Evolutionary conservation across 1,140 invertebrate genomes (phyloP).

Genomic region (Heliconius himera): DNA sequence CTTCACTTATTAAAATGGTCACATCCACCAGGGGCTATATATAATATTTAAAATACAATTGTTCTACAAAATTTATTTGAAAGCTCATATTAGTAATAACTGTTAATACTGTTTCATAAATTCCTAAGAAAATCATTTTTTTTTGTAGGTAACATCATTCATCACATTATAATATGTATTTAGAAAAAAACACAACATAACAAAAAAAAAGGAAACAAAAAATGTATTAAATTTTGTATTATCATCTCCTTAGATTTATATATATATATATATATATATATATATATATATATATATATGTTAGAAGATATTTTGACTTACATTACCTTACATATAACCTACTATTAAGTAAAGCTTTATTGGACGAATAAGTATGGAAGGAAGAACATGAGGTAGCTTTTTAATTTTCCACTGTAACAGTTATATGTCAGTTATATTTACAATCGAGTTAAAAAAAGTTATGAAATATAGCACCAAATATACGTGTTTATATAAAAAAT

Average conservation of each 20-base stretch:
- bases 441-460: neutral
- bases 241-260: neutral
- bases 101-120: neutral
- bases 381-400: slow-evolving; percentile 62
- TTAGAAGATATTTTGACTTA: neutral
- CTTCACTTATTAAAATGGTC: slow-evolving; percentile 32
- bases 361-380: slow-evolving; percentile 54
- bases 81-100: neutral
- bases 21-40: slow-evolving; percentile 49
- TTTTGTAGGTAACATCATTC: neutral
- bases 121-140: neutral
- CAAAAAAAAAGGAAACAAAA: neutral
- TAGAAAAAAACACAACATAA: too few species aligned
- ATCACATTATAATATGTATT: neutral
- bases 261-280: neutral
- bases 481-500: neutral
- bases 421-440: neutral
- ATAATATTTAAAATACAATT: slow-evolving; percentile 27
- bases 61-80: neutral
- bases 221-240: neutral
- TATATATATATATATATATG: neutral
- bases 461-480: neutral
- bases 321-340: slow-evolving; percentile 47
- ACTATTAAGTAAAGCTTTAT: slow-evolving; percentile 65
- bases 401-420: neutral